These are phyloP conservation scores for Tenualosa thibaudeaui DNA, from an alignment of 2,797 vertebrate genomes.

Conservation along the genomic window DNA sequence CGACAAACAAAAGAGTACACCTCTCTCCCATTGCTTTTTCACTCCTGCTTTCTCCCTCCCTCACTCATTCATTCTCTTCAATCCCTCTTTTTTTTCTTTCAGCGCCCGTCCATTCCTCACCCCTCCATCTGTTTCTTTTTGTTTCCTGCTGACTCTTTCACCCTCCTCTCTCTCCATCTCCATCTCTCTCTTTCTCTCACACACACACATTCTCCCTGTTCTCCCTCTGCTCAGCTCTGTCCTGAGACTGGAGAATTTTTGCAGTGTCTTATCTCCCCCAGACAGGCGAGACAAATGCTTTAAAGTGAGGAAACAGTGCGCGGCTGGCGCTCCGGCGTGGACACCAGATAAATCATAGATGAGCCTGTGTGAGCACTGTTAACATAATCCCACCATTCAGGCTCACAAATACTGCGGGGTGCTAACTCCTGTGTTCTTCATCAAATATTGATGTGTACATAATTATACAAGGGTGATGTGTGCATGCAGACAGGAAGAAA, in stretches of 20 bases:
- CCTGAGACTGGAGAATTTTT: slow-evolving; percentile 51
- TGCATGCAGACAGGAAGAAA: slow-evolving; percentile 45
- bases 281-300: slow-evolving; percentile 64
- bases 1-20: slow-evolving; percentile 69
- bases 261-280: slow-evolving; percentile 64
- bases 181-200: slow-evolving; percentile 37
- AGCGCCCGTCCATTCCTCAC: slow-evolving; percentile 10
- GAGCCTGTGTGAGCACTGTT: slow-evolving; percentile 68
- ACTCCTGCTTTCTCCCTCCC: slow-evolving; percentile 33
- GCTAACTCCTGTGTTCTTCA: slow-evolving; percentile 69
- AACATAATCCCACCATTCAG: slow-evolving; percentile 69
- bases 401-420: slow-evolving; percentile 63
- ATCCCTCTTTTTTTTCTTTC: slow-evolving; percentile 12
- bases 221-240: slow-evolving; percentile 27
- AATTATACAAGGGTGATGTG: slow-evolving; percentile 64
- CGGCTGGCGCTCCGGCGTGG: slow-evolving; percentile 60
- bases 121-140: slow-evolving; percentile 23
- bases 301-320: slow-evolving; percentile 53
- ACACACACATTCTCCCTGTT: slow-evolving; percentile 29
- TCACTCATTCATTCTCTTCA: slow-evolving; percentile 34
- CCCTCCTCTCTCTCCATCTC: slow-evolving; percentile 30
- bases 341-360: slow-evolving; percentile 77
- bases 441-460: slow-evolving; percentile 73
- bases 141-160: slow-evolving; percentile 16
- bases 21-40: slow-evolving; percentile 48